Conservation (phyloP, 2,797 vertebrate species). For the Carduelis carduelis region DNA sequence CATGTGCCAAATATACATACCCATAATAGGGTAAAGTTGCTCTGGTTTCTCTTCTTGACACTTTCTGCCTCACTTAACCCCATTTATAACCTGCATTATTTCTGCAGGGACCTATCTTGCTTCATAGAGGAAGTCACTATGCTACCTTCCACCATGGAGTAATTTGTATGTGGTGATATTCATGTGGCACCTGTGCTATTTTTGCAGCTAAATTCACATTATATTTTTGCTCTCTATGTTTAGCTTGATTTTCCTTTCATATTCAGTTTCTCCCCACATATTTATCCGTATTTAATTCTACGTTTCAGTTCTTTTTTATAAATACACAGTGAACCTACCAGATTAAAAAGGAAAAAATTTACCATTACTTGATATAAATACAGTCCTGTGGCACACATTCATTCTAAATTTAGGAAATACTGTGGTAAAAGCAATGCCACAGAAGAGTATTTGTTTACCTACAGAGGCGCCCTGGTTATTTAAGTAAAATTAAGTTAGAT, state of each 20-base stretch:
- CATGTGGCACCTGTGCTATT: neutral
- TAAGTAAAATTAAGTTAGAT: constrained; percentile 24
- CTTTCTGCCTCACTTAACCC: neutral
- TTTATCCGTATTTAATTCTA: neutral
- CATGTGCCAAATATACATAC: neutral
- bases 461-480: constrained; percentile 10
- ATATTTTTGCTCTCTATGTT: neutral
- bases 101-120: neutral
- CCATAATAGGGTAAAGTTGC: neutral
- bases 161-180: neutral
- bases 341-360: constrained; percentile 44
- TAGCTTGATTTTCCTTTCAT: neutral
- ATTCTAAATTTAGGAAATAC: constrained; percentile 32
- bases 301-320: neutral
- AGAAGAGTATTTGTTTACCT: constrained; percentile 30
- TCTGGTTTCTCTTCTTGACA: neutral
- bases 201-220: neutral
- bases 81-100: neutral
- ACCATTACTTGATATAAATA: neutral
- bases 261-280: neutral
- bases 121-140: neutral
- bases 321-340: neutral
- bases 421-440: constrained; percentile 21
- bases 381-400: neutral
- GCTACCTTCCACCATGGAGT: neutral